Evolutionary conservation across 2,888 invertebrate species (phyloP), one percentile per base, ranked within the genome.

Genomic region (Caenorhabditis sulstoni): DNA sequence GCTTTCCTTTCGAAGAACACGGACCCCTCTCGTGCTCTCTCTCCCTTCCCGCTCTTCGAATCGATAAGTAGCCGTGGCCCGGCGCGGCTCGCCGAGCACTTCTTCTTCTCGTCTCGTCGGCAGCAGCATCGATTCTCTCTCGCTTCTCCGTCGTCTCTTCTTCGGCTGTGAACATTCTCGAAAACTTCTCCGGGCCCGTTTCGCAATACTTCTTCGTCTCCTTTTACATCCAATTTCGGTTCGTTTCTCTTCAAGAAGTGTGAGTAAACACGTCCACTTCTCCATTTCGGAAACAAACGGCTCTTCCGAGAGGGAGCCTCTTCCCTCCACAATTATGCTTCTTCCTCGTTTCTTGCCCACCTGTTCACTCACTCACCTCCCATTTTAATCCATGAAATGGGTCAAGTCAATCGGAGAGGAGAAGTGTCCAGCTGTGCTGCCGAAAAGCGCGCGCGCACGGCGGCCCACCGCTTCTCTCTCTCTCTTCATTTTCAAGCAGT

Each of bases 41-140:
- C 29, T 29, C 29, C n/a, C 29, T 29, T 7, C 4, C 29, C 29
- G 29, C 7, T 29, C 41, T 9, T 14, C 39, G 37, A 61, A 71
- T 71, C 71, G 57, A 71, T 71, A 71, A 71, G 71, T 71, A 71
- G 71, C 61, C 57, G 71, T 71, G 47, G 57, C 29, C n/a, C 49
- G 41, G 11, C 12, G 41, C 37, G 7, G 20, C 29, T 68, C 37
- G 55, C 29, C 29, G 57, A 64, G 71, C 71, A 62, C 16, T 64
- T 62, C 49, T 62, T n/a, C n/a, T n/a, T n/a, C n/a, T n/a, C n/a
- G n/a, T n/a, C n/a, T n/a, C n/a, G n/a, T n/a, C n/a, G n/a, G n/a
- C n/a, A n/a, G n/a, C n/a, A n/a, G 22, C 71, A 71, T 71, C 71
- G 71, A 71, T 71, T 71, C 71, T 47, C 23, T 20, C 70, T 44